Conservation (phyloP, 1,140 invertebrate genomes). For the Drosophila tropicalis region DNA sequence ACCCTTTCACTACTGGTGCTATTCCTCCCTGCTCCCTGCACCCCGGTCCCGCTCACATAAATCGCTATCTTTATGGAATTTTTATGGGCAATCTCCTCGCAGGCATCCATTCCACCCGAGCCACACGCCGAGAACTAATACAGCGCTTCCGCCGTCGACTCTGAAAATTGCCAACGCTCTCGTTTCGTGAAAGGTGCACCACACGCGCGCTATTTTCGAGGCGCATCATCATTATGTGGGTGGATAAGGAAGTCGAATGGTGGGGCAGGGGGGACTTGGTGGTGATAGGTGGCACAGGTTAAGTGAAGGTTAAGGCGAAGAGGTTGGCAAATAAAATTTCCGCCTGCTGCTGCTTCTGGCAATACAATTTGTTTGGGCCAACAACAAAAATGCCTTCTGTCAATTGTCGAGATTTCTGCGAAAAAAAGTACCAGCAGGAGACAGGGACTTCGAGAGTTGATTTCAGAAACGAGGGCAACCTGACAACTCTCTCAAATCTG, state of each 20-base stretch:
- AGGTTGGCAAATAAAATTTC: slow-evolving; percentile 71
- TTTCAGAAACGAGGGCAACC: not conserved
- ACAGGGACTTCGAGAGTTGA: not conserved
- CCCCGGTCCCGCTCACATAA: slow-evolving; percentile 51
- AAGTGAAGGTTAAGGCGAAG: slow-evolving; percentile 49
- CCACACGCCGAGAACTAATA: slow-evolving; percentile 63
- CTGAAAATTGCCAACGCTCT: slow-evolving; percentile 28
- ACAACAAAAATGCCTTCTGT: slow-evolving; percentile 58
- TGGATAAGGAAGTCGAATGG: slow-evolving; percentile 18
- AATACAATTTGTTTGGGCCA: slow-evolving; percentile 73
- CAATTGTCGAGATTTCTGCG: slow-evolving; percentile 28
- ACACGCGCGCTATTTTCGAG: slow-evolving; percentile 54
- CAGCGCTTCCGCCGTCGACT: slow-evolving; percentile 62
- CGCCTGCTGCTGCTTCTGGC: slow-evolving; percentile 63
- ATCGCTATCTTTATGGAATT: slow-evolving; percentile 83
- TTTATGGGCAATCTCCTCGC: slow-evolving; percentile 83
- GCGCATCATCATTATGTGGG: slow-evolving; percentile 76
- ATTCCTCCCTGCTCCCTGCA: not conserved
- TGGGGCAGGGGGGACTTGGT: not conserved
- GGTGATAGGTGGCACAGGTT: slow-evolving; percentile 46
- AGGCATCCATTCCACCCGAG: slow-evolving; percentile 58
- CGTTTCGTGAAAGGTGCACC: slow-evolving; percentile 61
- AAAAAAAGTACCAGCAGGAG: not conserved
- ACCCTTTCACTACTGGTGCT: slow-evolving; percentile 59
- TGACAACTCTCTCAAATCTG: not conserved